Base-by-base conservation (phyloP, 2,888 invertebrate genomes). In the Drosophila cognata region DNA sequence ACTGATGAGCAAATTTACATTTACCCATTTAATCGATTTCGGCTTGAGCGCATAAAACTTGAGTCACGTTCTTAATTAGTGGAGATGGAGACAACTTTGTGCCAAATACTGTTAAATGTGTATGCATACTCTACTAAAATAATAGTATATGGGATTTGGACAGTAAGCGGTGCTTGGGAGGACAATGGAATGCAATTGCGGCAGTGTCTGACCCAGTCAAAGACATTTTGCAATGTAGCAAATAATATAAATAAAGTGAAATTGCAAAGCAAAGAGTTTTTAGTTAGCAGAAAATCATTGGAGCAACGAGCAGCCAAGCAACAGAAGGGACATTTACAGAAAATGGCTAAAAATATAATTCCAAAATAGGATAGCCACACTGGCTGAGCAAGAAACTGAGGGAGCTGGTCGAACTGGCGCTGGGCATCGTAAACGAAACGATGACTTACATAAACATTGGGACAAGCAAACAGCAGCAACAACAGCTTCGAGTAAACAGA, bases 401-500 rank as follows among this genome's bases (percentile, higher is more conserved):
- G 4, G 52, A n/a, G 25, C 21, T 29, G 33, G 52, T 48, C n/a
- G 46, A 21, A 63, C 66, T 68, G 71, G 68, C 60, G 59, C 76
- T 69, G 84, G 73, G 65, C 72, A 71, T 81, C 84, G 87, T 82
- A 81, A 90, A 87, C 85, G 89, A 89, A 73, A 82, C 88, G 88
- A 82, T 89, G 87, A 88, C 87, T 90, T 85, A 88, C 91, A 90
- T 90, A 90, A 90, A 89, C 90, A 87, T 87, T 86, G 84, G 85
- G 89, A 81, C 87, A 79, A 74, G 79, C 82, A 73, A 81, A 79
- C 87, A 81, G 89, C 52, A 68, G 60, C 33, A 72, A 59, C 11
- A 56, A 29, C 28, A 13, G 41, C 10, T 62, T 53, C 41, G 71
- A 79, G 89, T 90, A 90, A 90, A 88, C 89, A 88, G 88, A 87